Evolutionary conservation across 2,113 vertebrate species (phyloP), one percentile per base, ranked within the genome.

Genomic region (Mormyrus lacerda): DNA sequence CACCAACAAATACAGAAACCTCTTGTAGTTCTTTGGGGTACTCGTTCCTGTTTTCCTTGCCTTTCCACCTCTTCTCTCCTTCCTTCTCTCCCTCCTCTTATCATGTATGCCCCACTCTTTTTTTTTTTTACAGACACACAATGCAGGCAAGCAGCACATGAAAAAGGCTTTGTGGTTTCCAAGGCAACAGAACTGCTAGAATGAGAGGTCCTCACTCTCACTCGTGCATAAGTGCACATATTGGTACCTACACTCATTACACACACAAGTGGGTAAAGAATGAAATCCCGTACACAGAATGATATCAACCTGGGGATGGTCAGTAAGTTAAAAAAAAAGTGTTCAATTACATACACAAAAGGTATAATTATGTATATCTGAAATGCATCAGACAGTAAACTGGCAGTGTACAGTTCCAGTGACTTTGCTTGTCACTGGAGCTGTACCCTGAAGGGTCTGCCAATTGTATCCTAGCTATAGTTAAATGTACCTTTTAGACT

Each of bases 101-200:
- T 53, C 31, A 87, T n/a, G 42, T 45, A 42, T 61, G 85, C 24
- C 50, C 24, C 88, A 53, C 50, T 53, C 51, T 58, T 53, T 13
- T 35, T 53, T 13, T 35, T 69, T 58, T 47, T 21, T 76, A 89
- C 88, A 84, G 31, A 85, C 88, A 85, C 24, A 89, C 88, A 89
- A 65, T 65, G 24, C 24, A 84, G 88, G 76, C 76, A 89, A 89
- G 76, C 88, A 89, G 76, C 35, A 84, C 88, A 83, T 82, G 24
- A 83, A 76, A 84, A 85, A 83, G 50, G 88, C 79, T 89, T 89
- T 85, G 88, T 85, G 88, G 88, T 89, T 89, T 89, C 88, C 88
- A 89, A 31, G 88, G 88, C 79, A 89, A 89, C 88, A 61, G 51
- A 47, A 89, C 76, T 65, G 76, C 79, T 35, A 61, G 79, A 85